A percentile compares a stretch with the other conserved stretches of the same genome.
These are phyloP conservation scores for Otolemur crassicaudatus DNA, from an alignment of 2,797 vertebrate species.

Conservation along the genomic window DNA sequence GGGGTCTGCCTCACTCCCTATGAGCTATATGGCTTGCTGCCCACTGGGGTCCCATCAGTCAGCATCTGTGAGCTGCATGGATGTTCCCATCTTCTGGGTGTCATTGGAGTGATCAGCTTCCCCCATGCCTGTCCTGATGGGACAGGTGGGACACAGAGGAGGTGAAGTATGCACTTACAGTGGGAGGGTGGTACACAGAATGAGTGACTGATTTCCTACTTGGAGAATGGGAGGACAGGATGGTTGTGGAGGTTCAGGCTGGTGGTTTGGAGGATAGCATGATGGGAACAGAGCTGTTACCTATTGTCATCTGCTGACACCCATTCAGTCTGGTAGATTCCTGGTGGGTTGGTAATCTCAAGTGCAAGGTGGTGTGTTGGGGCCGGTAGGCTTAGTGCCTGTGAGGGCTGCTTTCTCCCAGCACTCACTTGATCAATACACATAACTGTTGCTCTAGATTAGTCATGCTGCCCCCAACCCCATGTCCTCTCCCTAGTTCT, in stretches of 20 bases:
- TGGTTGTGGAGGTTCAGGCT: neutral
- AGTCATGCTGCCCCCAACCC: neutral
- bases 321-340: slow-evolving; percentile 91
- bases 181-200: neutral
- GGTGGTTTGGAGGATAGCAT: slow-evolving; percentile 83
- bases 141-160: neutral
- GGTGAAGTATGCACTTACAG: no score
- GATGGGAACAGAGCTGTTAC: slow-evolving; percentile 93
- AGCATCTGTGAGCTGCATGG: slow-evolving; percentile 93
- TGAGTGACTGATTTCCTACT: neutral
- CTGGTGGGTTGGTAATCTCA: slow-evolving; percentile 91
- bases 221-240: neutral
- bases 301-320: slow-evolving; percentile 94
- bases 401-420: neutral
- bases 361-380: slow-evolving; percentile 77
- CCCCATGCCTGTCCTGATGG: neutral
- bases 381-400: neutral
- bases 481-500: slow-evolving; percentile 91
- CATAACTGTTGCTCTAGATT: neutral
- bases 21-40: slow-evolving; percentile 92
- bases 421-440: neutral
- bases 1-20: slow-evolving; percentile 85
- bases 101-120: neutral
- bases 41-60: slow-evolving; percentile 92
- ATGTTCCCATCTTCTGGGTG: slow-evolving; percentile 86